These are phyloP conservation scores for Agrotis clavis DNA, from an alignment of 2,888 invertebrate genomes.

Conservation along the genomic window DNA sequence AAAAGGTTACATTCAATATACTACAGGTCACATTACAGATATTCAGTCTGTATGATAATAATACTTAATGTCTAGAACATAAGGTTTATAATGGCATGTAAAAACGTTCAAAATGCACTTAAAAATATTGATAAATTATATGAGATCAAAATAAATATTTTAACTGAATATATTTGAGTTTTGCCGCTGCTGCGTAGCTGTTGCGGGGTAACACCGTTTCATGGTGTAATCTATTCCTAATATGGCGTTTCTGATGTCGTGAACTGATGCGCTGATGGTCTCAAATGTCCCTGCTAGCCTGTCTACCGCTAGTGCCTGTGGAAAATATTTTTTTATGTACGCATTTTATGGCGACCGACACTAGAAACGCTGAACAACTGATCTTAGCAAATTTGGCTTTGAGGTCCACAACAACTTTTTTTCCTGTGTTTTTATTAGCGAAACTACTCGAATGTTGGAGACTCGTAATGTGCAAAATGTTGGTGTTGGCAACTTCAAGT, in stretches of 20 bases:
- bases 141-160: conserved; percentile 53
- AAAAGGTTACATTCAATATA: conserved; percentile 51
- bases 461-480: no score
- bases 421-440: neutral
- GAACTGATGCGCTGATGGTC: conserved; percentile 78
- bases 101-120: conserved; percentile 31
- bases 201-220: conserved; percentile 80
- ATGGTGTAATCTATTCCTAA: conserved; percentile 85
- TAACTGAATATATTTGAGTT: conserved; percentile 76
- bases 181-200: conserved; percentile 74
- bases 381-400: neutral
- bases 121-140: conserved; percentile 15
- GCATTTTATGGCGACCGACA: neutral
- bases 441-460: no score
- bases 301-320: conserved; percentile 83
- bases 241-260: conserved; percentile 83
- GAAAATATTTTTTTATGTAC: conserved; percentile 9
- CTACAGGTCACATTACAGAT: conserved; percentile 48
- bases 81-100: conserved; percentile 54
- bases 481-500: no score
- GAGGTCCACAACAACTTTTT: neutral
- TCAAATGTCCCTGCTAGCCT: conserved; percentile 82
- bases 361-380: neutral
- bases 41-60: conserved; percentile 37
- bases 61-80: conserved; percentile 31